A percentile compares a stretch with the other conserved stretches of the same genome.
Evolutionary conservation across 2,797 vertebrate genomes (phyloP).

Genomic region (Manis crassicaudata): DNA sequence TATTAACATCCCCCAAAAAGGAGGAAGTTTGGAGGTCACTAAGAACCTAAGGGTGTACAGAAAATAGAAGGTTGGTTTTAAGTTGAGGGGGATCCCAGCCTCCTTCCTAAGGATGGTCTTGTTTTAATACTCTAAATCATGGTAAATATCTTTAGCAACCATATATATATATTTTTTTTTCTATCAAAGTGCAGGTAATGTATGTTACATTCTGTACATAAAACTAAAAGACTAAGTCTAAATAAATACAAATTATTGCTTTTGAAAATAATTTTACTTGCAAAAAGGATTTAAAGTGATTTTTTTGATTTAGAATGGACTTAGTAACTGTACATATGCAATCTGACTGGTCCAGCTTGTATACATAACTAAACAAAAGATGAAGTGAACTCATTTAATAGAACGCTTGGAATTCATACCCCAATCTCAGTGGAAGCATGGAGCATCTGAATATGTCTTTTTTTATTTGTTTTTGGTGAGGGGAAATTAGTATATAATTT

Average conservation of each 20-base stretch:
- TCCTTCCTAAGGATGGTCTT: background rate
- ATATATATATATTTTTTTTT: background rate
- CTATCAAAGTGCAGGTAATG: background rate
- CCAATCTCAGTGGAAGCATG: background rate
- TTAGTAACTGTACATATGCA: slow-evolving; percentile 56
- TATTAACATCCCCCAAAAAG: background rate
- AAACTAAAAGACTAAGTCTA: background rate
- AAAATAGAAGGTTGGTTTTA: background rate
- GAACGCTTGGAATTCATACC: slow-evolving; percentile 60
- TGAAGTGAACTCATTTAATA: slow-evolving; percentile 46
- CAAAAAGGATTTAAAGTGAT: slow-evolving; percentile 42
- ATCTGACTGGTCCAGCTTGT: slow-evolving; percentile 51
- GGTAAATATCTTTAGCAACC: background rate
- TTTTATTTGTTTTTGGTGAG: slow-evolving; percentile 52
- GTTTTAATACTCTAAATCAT: background rate
- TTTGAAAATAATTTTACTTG: slow-evolving; percentile 32
- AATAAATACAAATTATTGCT: slow-evolving; percentile 6
- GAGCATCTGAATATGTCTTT: slow-evolving; percentile 34
- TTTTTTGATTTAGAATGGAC: slow-evolving; percentile 42
- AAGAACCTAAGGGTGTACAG: background rate
- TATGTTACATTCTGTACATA: background rate
- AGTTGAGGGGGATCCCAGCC: background rate
- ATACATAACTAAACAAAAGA: slow-evolving; percentile 57
- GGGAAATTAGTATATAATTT: slow-evolving; percentile 56
- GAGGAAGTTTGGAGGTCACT: background rate